Evolutionary conservation across 1,140 invertebrate species (phyloP), one percentile per base, ranked within the genome.

Genomic region (Drosophila arawakana): DNA sequence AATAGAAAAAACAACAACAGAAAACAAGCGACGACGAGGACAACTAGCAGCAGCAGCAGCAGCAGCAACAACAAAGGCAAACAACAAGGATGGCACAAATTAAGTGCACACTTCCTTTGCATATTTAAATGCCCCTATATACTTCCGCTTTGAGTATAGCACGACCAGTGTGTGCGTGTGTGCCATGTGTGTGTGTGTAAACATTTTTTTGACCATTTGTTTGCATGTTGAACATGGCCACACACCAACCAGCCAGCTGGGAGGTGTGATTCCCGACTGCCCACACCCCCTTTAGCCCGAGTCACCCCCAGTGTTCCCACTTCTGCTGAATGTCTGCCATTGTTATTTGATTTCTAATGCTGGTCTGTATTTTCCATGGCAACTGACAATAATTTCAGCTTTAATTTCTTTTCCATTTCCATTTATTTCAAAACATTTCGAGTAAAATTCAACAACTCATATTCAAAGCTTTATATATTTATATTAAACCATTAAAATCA

Each of bases 41-140:
- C 77, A 67, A 82, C 72, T 68, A 65, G 59, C n/a, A 59, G 50
- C 49, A 57, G 9, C 60, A 49, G 6, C 68, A 57, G 9, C 10
- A 50, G 49, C 35, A 15, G 18, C 73, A 55, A 65, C 63, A 74
- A 78, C 81, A 80, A 80, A 66, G 81, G 81, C 84, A 88, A 83
- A 84, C 83, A 89, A 89, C 80, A 80, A 88, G 83, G 84, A 88
- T 80, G 83, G 84, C 83, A 88, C 83, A 88, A 88, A 88, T 88
- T 88, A 88, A 88, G 83, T 88, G 83, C 83, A 89, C 78, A 88
- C 83, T 88, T 88, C 83, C 83, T 88, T 89, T 88, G 83, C 83
- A 88, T 88, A 88, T 88, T 88, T 88, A 88, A 88, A 88, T 88
- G 84, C 84, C 83, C 83, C 84, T 88, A 88, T 88, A 89, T 83